Percentiles rank a stretch among this genome's conserved stretches.
Evolutionary conservation across 2,888 invertebrate genomes (phyloP).

Genomic region (Cerceris ruficornis): DNA sequence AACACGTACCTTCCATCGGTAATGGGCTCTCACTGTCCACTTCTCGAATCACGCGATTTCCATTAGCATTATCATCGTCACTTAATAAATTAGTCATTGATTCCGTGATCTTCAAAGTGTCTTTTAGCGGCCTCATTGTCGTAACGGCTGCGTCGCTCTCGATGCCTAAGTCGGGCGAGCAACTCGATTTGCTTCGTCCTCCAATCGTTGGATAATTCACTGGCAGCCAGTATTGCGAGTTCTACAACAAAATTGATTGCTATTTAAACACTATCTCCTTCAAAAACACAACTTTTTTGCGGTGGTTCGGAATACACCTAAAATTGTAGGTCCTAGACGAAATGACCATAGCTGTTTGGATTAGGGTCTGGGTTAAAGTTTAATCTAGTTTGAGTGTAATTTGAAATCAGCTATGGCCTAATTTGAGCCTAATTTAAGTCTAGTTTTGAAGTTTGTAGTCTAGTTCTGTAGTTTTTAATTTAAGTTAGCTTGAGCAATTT

Average conservation of each 20-base stretch:
- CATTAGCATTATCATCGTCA: conserved; percentile 75
- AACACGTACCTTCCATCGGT: conserved; percentile 75
- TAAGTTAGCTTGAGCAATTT: too few species aligned
- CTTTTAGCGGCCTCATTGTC: conserved; percentile 75
- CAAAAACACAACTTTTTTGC: too few species aligned
- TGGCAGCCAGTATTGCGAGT: conserved; percentile 76
- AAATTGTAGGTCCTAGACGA: too few species aligned
- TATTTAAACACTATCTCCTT: background rate
- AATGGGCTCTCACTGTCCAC: conserved; percentile 76
- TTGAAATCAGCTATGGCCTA: too few species aligned
- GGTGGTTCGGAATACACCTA: too few species aligned
- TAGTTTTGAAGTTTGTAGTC: too few species aligned
- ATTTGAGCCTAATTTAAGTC: too few species aligned
- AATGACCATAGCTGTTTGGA: background rate
- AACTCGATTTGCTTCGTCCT: conserved; percentile 78
- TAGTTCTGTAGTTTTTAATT: too few species aligned
- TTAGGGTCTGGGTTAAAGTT: too few species aligned
- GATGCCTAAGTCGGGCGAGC: conserved; percentile 94
- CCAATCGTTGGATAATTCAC: conserved; percentile 73
- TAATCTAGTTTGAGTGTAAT: too few species aligned
- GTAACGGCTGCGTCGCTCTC: conserved; percentile 87
- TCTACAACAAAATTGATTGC: conserved; percentile 59
- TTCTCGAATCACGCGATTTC: conserved; percentile 67
- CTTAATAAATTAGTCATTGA: conserved; percentile 80
- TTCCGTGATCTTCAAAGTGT: conserved; percentile 79